Evolutionary conservation across 2,888 invertebrate species (phyloP), one percentile per base, ranked within the genome.

Genomic region (Trichogramma evanescens): DNA sequence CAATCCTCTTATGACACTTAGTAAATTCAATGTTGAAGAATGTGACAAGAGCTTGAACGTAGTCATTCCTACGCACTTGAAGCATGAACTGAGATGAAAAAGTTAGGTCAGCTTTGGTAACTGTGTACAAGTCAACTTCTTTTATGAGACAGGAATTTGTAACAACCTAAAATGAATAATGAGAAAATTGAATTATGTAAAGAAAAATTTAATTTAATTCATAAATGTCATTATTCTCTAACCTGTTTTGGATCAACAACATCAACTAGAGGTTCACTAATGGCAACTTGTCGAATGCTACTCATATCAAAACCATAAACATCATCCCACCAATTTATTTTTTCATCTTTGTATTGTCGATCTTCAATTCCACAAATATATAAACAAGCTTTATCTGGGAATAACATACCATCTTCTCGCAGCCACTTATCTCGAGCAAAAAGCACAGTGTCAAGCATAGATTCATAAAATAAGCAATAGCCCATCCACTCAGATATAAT

Each of bases 311-410:
- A 99, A 54, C 99, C 99, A 73, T 99, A 99, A 2, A 99, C 99
- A 80, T 95, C 95, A 74, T 98, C 96, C 99, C 99, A 99, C 97
- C 98, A 99, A 81, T 99, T 97, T 70, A 99, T 99, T 81, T 99
- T 99, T 80, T 99, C 98, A 74, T 99, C 98, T 80, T 99, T 99
- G 81, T 99, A 99, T 81, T 99, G 98, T 26, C 98, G 86, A 79
- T 99, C 99, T 79, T 94, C 93, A 62, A 93, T 93, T 38, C 91
- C 92, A 65, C 93, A 93, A 58, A 99, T 89, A 79, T 93, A 98
- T 49, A 99, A 81, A 1, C 95, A 95, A 66, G 98, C 98, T 73
- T 85, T 87, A 74, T 87, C 94, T 0, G 97, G 97, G 80, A 98
- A 96, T 70, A 98, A 85, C 82, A 96, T 86, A 60, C 97, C 98